A percentile compares a stretch with the other conserved stretches of the same genome.
Conservation (phyloP, 2,113 vertebrate genomes). For the Sinocyclocheilus anshuiensis region DNA sequence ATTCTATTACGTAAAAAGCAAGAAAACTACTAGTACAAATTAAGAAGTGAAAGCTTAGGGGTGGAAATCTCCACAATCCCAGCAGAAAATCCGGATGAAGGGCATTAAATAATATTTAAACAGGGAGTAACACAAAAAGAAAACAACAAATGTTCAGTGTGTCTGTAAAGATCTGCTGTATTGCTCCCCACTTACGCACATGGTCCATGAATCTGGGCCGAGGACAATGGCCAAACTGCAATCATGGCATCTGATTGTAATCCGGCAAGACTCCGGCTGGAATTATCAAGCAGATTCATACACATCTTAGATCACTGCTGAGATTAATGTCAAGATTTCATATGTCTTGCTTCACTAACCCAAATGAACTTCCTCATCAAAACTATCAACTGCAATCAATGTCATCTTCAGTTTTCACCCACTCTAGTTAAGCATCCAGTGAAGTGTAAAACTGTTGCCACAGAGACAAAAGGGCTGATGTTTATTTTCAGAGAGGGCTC, state of each 20-base stretch:
- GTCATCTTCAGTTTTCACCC: constrained; percentile 4
- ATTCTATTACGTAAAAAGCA: neutral
- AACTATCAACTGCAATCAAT: neutral
- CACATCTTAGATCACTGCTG: neutral
- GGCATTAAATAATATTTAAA: constrained; percentile 74
- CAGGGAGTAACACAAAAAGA: constrained; percentile 52
- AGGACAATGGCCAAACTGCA: constrained; percentile 59
- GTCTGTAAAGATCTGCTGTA: constrained; percentile 67
- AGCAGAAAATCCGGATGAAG: constrained; percentile 68
- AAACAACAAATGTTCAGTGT: constrained; percentile 70
- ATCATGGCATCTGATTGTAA: constrained; percentile 56
- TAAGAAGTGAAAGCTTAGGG: constrained; percentile 50
- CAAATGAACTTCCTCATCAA: neutral
- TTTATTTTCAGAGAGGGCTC: constrained; percentile 73
- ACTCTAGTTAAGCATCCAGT: constrained; percentile 41
- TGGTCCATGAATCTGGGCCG: constrained; percentile 57
- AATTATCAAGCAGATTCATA: constrained; percentile 7
- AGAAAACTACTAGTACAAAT: neutral
- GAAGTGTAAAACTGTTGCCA: constrained; percentile 70
- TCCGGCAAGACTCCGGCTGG: neutral
- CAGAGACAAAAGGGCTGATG: constrained; percentile 70
- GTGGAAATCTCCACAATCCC: constrained; percentile 67
- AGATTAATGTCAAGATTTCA: neutral
- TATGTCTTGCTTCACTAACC: constrained; percentile 5
- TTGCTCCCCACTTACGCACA: constrained; percentile 38